These are phyloP conservation scores for Hippocampus barbouri DNA, from an alignment of 2,113 vertebrate genomes.

Conservation along the genomic window DNA sequence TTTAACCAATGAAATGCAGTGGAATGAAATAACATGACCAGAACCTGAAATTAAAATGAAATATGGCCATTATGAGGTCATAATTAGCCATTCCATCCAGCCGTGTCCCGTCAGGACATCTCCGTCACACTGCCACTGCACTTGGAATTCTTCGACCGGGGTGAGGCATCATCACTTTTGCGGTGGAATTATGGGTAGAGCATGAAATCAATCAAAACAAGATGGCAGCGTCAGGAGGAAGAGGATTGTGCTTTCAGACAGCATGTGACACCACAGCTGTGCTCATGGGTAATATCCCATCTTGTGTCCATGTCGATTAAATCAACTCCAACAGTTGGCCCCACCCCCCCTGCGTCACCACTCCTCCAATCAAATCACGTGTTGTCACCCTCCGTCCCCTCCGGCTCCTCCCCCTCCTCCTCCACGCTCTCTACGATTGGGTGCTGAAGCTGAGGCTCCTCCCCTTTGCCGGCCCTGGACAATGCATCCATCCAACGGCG, in stretches of 20 bases:
- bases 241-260: neutral
- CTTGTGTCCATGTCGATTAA: neutral
- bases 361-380: slow-evolving; percentile 60
- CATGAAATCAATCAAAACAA: neutral
- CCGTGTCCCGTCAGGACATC: neutral
- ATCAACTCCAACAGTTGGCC: neutral
- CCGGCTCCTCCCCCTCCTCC: slow-evolving; percentile 65
- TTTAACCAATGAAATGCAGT: neutral
- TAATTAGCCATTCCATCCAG: neutral
- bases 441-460: slow-evolving; percentile 67
- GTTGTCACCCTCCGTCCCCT: slow-evolving; percentile 50
- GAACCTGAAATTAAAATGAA: neutral
- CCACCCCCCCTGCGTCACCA: neutral
- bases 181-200: neutral
- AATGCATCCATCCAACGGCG: slow-evolving; percentile 83
- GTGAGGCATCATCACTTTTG: neutral
- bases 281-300: neutral
- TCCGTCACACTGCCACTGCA: neutral
- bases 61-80: neutral
- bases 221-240: neutral
- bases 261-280: neutral
- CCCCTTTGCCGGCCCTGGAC: slow-evolving; percentile 79
- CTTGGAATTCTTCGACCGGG: neutral
- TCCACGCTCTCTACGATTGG: slow-evolving; percentile 78
- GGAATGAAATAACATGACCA: neutral